Conservation (phyloP, 2,888 invertebrate species). For the Ectropis crepuscularia region DNA sequence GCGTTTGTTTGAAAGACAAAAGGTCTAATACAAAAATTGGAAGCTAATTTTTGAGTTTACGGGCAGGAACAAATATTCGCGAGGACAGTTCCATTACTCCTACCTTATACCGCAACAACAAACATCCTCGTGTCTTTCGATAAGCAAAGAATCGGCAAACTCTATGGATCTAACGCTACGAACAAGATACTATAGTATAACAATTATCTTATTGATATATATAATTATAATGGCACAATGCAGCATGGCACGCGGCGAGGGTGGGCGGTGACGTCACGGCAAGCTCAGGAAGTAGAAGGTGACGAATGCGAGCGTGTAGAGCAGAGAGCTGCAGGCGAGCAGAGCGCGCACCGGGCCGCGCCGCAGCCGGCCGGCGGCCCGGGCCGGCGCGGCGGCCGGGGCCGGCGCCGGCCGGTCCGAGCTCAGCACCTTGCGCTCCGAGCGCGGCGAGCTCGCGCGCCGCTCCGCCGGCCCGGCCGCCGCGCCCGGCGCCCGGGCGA, state of each 20-base stretch:
- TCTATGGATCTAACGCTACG: too few relatives aligned
- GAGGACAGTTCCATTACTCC: too few relatives aligned
- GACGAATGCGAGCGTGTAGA: slow-evolving; percentile 70
- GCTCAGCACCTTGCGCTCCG: slow-evolving; percentile 59
- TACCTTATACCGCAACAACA: too few relatives aligned
- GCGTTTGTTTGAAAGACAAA: too few relatives aligned
- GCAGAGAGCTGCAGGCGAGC: slow-evolving; percentile 80
- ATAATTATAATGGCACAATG: not conserved
- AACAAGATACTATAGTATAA: too few relatives aligned
- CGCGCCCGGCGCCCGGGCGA: slow-evolving; percentile 42
- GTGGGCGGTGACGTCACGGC: slow-evolving; percentile 47
- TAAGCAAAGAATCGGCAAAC: too few relatives aligned
- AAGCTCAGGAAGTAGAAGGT: slow-evolving; percentile 76
- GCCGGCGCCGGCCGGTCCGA: slow-evolving; percentile 66
- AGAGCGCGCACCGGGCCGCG: slow-evolving; percentile 79
- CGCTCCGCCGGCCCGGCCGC: slow-evolving; percentile 33
- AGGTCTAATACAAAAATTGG: too few relatives aligned
- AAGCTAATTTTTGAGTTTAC: too few relatives aligned
- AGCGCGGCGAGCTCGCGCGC: slow-evolving; percentile 37
- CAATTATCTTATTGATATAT: not conserved
- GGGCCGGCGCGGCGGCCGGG: slow-evolving; percentile 44
- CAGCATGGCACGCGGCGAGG: not conserved
- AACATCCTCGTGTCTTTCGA: too few relatives aligned
- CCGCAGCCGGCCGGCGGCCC: slow-evolving; percentile 68
- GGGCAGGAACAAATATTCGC: too few relatives aligned